Evolutionary conservation across 1,140 invertebrate genomes (phyloP).

Genomic region (Panagrolaimus sp.): DNA sequence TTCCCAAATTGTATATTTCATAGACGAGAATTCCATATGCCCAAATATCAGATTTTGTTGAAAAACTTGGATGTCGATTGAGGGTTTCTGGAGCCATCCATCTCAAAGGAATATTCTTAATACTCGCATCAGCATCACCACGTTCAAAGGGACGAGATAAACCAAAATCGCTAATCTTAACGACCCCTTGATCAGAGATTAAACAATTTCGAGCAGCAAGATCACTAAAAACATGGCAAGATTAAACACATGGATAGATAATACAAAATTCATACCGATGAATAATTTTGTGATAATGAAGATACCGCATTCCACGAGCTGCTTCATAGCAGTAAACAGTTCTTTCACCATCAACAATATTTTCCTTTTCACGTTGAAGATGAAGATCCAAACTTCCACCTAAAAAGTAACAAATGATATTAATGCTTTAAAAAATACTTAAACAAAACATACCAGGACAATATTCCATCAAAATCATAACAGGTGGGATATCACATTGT

Average conservation of each 20-base stretch:
- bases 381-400: constrained; percentile 34
- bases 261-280: too few relatives aligned
- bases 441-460: too few relatives aligned
- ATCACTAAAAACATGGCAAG: too few relatives aligned
- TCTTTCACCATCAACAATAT: constrained; percentile 15
- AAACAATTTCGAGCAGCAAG: constrained; percentile 61
- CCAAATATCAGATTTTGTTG: constrained; percentile 82
- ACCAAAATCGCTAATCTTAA: constrained; percentile 94
- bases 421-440: too few relatives aligned
- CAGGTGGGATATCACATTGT: constrained; percentile 35
- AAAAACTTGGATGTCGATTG: constrained; percentile 79
- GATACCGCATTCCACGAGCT: constrained; percentile 64
- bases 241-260: too few relatives aligned
- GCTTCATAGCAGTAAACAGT: constrained; percentile 22
- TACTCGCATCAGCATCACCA: constrained; percentile 47
- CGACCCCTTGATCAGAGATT: constrained; percentile 19
- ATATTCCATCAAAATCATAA: constrained; percentile 46
- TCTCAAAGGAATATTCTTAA: neutral
- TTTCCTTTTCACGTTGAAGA: constrained; percentile 1
- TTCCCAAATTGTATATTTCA: constrained; percentile 57
- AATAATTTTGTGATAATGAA: constrained; percentile 84
- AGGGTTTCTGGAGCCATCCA: constrained; percentile 98
- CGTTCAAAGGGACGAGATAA: constrained; percentile 83
- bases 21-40: constrained; percentile 35
- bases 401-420: too few relatives aligned